Conservation (phyloP, 2,113 vertebrate genomes). For the Ictalurus furcatus region DNA sequence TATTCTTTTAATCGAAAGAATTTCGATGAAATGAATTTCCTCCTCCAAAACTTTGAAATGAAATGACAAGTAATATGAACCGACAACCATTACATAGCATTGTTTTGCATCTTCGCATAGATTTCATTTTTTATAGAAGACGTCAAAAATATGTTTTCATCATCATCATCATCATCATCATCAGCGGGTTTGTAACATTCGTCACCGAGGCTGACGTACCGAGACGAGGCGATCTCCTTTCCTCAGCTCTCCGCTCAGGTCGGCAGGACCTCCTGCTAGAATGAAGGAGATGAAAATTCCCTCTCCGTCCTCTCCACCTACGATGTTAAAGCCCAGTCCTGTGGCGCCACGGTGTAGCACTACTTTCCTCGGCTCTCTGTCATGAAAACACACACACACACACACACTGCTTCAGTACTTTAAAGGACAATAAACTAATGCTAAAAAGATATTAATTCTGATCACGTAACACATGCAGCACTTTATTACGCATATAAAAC, state of each 20-base stretch:
- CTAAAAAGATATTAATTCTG: background rate
- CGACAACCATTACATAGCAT: background rate
- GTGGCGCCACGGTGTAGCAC: constrained; percentile 91
- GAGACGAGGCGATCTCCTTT: constrained; percentile 96
- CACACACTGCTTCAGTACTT: background rate
- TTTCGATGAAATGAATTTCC: too few species aligned
- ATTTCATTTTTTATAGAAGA: background rate
- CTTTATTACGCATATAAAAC: background rate
- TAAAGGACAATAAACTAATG: background rate
- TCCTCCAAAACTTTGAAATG: background rate
- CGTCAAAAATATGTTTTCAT: background rate
- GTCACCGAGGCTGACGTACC: constrained; percentile 66
- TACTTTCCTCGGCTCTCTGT: constrained; percentile 91
- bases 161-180: too few species aligned
- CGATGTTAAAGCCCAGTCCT: constrained; percentile 97
- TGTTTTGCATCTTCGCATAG: background rate
- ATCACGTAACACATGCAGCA: background rate
- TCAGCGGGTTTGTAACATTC: background rate
- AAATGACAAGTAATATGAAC: background rate
- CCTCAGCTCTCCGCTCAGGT: constrained; percentile 93
- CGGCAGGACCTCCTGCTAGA: constrained; percentile 94
- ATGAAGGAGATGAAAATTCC: constrained; percentile 99
- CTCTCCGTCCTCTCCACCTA: constrained; percentile 97
- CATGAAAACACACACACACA: background rate
- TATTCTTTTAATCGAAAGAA: too few species aligned